phyloP scores from a whole-genome alignment of 2,888 invertebrate species.

The Tetragonisca angustula region DNA sequence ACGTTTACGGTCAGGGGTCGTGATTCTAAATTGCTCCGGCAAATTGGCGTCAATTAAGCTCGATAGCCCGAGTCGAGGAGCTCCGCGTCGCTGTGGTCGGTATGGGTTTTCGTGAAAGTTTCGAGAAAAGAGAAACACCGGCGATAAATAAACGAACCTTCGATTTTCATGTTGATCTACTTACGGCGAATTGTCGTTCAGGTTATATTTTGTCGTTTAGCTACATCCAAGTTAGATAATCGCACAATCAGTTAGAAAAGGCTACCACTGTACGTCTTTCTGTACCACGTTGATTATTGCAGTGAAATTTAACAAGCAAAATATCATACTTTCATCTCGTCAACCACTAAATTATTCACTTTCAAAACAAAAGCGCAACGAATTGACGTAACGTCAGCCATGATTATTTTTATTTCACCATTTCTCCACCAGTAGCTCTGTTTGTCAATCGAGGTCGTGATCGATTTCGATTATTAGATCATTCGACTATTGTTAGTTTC shows the following conservation, averaged over 20 bases:
- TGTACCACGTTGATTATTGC: not conserved
- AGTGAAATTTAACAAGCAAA: not conserved
- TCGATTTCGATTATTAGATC: slow-evolving; percentile 15
- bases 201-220: not conserved
- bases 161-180: not conserved
- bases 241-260: not conserved
- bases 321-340: not conserved
- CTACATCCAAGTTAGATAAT: not conserved
- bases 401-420: not conserved
- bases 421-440: not conserved
- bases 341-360: not conserved
- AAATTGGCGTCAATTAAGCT: slow-evolving; percentile 60
- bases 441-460: not conserved
- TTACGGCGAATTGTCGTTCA: not conserved
- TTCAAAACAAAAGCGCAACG: not conserved
- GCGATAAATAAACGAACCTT: slow-evolving; percentile 42
- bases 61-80: slow-evolving; percentile 43
- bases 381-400: not conserved
- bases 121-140: slow-evolving; percentile 52
- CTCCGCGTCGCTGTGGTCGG: slow-evolving; percentile 33
- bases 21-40: slow-evolving; percentile 57
- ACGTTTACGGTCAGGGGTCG: slow-evolving; percentile 55
- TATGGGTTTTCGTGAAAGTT: slow-evolving; percentile 49
- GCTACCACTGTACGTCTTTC: too few species aligned
- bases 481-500: not conserved